phyloP scores from a whole-genome alignment of 2,797 vertebrate genomes.

The Peromyscus attwateri region DNA sequence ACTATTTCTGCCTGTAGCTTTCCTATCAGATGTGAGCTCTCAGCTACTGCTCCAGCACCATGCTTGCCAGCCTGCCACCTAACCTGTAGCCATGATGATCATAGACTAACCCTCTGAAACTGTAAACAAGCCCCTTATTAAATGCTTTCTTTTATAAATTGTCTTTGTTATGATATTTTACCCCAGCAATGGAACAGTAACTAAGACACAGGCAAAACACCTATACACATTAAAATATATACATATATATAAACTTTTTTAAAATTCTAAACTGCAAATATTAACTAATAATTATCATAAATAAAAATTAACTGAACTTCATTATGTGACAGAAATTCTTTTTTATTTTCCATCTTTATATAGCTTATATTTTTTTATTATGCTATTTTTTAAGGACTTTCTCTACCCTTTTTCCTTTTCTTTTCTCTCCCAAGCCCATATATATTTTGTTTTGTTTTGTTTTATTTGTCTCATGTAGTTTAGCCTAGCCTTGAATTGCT shows the following conservation, averaged over 20 bases:
- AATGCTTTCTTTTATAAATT: background rate
- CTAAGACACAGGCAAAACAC: background rate
- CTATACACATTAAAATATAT: background rate
- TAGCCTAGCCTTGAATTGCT: no score
- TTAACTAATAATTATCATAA: constrained; percentile 26
- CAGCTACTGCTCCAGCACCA: background rate
- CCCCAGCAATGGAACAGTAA: background rate
- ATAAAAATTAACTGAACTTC: constrained; percentile 43
- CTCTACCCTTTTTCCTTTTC: no score
- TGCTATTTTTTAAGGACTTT: no score
- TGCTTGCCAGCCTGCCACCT: background rate
- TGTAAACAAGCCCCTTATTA: background rate
- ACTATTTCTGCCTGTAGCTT: background rate
- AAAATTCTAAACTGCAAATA: constrained; percentile 51
- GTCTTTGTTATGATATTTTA: background rate
- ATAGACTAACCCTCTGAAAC: background rate
- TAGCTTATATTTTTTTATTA: no score
- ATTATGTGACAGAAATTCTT: background rate
- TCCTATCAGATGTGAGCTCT: background rate
- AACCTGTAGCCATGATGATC: background rate
- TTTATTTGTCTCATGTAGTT: no score
- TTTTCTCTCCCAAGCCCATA: no score
- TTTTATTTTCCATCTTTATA: no score
- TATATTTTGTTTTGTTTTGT: no score
- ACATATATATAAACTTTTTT: background rate